Conservation (phyloP, 2,797 vertebrate genomes). For the Apogon talboti region DNA sequence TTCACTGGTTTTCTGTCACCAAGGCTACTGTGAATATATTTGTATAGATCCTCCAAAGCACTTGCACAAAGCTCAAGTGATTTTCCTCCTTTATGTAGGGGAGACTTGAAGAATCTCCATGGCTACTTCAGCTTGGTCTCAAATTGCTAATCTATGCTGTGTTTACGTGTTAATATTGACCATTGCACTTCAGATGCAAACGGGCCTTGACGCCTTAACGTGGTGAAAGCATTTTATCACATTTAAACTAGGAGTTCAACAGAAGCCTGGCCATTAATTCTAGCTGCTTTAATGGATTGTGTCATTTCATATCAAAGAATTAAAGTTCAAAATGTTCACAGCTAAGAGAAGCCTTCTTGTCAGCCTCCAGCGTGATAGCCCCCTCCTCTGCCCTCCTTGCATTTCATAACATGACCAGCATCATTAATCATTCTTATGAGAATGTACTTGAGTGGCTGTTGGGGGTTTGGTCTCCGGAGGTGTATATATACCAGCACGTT, state of each 20-base stretch:
- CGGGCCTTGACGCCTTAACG: neutral
- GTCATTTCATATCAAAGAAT: constrained; percentile 44
- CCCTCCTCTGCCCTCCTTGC: constrained; percentile 40
- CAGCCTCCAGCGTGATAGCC: constrained; percentile 44
- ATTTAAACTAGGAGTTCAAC: neutral
- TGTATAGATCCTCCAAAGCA: neutral
- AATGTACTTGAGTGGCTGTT: constrained; percentile 53
- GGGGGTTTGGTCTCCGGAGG: constrained; percentile 58
- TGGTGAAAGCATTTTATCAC: neutral
- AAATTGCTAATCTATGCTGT: neutral
- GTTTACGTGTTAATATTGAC: neutral
- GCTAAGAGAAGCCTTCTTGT: constrained; percentile 46
- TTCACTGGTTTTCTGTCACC: neutral
- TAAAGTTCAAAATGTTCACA: constrained; percentile 39
- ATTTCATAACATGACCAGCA: constrained; percentile 58
- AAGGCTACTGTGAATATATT: neutral
- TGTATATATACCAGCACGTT: constrained; percentile 68
- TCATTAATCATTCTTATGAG: constrained; percentile 75
- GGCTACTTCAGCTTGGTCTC: neutral
- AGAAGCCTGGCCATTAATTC: neutral
- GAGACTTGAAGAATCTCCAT: too few relatives aligned
- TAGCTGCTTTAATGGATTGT: constrained; percentile 41
- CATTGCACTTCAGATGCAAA: neutral
- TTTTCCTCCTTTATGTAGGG: neutral
- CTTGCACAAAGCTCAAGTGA: neutral